Evolutionary conservation across 2,113 vertebrate genomes (phyloP), one percentile per base, ranked within the genome.

Genomic region (Prunella fulvescens): DNA sequence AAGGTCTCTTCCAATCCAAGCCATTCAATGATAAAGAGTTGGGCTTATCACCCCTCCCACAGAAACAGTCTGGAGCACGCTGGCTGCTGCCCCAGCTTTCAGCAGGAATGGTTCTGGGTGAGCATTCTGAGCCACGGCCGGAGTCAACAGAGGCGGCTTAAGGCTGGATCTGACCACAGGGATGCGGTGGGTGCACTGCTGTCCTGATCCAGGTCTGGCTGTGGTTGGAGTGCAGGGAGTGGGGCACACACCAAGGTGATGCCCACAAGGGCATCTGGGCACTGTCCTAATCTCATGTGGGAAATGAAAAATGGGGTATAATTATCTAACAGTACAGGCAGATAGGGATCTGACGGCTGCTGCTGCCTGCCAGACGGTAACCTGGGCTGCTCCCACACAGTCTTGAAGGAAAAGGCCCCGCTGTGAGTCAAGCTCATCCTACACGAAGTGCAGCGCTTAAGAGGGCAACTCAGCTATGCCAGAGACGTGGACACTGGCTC

Each of bases 121-220:
- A 8, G 50, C 23, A 0, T 6, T 39, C 14, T 24, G 4, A 66
- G 45, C 31, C 61, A 6, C 0, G 1, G 19, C 4, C 44, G 7
- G 53, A 10, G 37, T 0, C 37, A 3, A 6, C 0, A 26, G 25
- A 8, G 1, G 0, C 0, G 3, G 28, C n/a, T 37, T 7, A 8
- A 3, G 64, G 60, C 73, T 14, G 70, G 4, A 3, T 5, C 5
- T 0, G 22, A 16, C 6, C 3, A 13, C 66, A 22, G 19, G 17
- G 35, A 1, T 12, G 61, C 3, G 1, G 15, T 0, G 9, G 47
- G 15, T 0, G 5, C 3, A 0, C 18, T 9, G 37, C 37, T 37
- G 37, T 37, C 37, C 37, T 37, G 37, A 37, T 37, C 37, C 37
- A 37, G 37, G 37, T 37, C 37, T 37, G 37, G 37, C 37, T 37